Base-by-base conservation (phyloP, 2,113 vertebrate species). In the Anolis sagrei region DNA sequence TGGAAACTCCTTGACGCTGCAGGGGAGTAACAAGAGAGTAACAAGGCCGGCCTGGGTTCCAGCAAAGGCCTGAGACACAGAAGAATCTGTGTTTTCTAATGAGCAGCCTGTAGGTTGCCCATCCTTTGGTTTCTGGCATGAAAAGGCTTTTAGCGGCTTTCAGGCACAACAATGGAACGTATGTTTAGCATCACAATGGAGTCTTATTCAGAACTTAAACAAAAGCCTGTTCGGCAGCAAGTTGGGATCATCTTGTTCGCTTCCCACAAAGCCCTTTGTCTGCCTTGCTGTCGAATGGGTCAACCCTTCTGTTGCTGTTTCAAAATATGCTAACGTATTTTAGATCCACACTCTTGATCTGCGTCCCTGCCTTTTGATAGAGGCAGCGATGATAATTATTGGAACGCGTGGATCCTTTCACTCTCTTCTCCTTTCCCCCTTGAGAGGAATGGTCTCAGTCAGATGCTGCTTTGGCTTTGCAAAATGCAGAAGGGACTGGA, bases 171-270 rank as follows among this genome's bases (percentile, higher is more conserved):
- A 96, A 95, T 92, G 90, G 76, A 93, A 92, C 93, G 87, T 95
- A 92, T 94, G 94, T 97, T 96, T 96, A 95, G 95, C 95, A 95
- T 97, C 81, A 96, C 95, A 97, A 96, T 95, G 94, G 92, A 92
- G 89, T 93, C 88, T 94, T 95, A 95, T 96, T 97, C 96, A 96
- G 89, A 91, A 90, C 83, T 85, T 76, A 91, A 95, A 97, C 96
- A 97, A 97, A 97, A 94, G 89, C 81, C 66, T 89, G 86, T 93
- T 96, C 92, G 95, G 86, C 91, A 44, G 39, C 39, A 44, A 44
- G 93, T 87, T 85, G 89, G 88, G 89, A 94, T 95, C 94, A 94
- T 95, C 94, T 94, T 96, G 94, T 97, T 92, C 92, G 91, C 91
- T 93, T 95, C 91, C 94, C 95, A 95, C 96, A 93, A 95, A 94